Evolutionary conservation across 2,113 vertebrate species (phyloP), one percentile per base, ranked within the genome.

Genomic region (Neolamprologus kungweensis): DNA sequence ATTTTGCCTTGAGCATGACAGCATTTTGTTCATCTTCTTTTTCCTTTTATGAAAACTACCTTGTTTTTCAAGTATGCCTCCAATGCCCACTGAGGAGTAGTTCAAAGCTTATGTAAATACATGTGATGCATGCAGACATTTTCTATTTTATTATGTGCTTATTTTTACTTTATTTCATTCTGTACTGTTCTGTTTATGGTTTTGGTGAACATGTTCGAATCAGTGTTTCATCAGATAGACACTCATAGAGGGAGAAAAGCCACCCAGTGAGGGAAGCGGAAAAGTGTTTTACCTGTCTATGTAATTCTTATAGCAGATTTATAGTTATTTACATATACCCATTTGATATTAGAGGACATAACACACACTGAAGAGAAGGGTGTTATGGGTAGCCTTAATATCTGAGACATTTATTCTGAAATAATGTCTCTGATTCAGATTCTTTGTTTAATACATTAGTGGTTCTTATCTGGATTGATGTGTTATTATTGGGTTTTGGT

Each of bases 21-120:
- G 9, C 53, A 9, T 79, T 68, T 75, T n/a, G 8, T 75, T 17
- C 10, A 26, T 54, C 23, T 23, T 14, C 5, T 21, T 42, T 75
- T 8, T 79, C 75, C 21, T 55, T 80, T 35, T 58, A 26, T 58
- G 19, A 73, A 63, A 89, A 33, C 47, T 31, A 78, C 50, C 42
- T 78, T 65, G 33, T 84, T 83, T 63, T 90, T 84, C 8, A 47
- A 71, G 80, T 40, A 14, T 16, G 54, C 47, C 21, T 60, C 50
- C 57, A 55, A 73, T 73, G 50, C 33, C 54, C 26, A 57, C 85
- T 31, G 65, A 89, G 81, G 85, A 80, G 42, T 71, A 65, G 54
- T 83, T 91, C 50, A 89, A 68, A 88, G 85, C 68, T 45, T 68
- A 28, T 63, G 80, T 85, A 84, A 87, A 85, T 78, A 85, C 79